A percentile compares a stretch with the other conserved stretches of the same genome.
These are phyloP conservation scores for Cotesia typhae DNA, from an alignment of 1,140 invertebrate species.

Conservation along the genomic window DNA sequence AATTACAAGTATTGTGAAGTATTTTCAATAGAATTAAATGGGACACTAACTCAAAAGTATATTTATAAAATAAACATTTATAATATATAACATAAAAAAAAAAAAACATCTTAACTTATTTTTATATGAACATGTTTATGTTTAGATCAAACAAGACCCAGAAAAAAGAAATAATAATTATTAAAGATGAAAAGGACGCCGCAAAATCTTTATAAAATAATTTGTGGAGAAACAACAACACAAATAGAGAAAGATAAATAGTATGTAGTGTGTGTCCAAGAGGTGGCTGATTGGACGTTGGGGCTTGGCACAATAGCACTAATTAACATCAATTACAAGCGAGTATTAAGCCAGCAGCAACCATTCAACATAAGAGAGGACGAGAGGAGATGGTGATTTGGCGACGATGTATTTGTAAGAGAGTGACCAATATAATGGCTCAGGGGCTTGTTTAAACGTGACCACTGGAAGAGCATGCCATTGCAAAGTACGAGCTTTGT, in stretches of 20 bases:
- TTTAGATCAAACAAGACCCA: too few relatives aligned
- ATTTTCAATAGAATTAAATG: background rate
- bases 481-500: conserved; percentile 13
- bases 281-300: conserved; percentile 31
- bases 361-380: conserved; percentile 25
- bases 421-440: background rate
- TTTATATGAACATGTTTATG: too few relatives aligned
- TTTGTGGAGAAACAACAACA: background rate
- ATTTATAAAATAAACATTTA: too few relatives aligned
- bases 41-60: too few relatives aligned
- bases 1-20: conserved; percentile 7
- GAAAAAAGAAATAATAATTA: too few relatives aligned
- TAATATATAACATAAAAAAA: too few relatives aligned
- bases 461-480: conserved; percentile 1
- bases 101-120: too few relatives aligned
- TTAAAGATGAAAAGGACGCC: background rate
- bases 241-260: conserved; percentile 27
- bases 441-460: conserved; percentile 23
- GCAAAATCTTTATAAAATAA: conserved; percentile 26
- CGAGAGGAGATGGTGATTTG: conserved; percentile 14
- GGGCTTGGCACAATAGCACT: conserved; percentile 45
- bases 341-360: conserved; percentile 33
- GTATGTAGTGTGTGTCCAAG: conserved; percentile 12
- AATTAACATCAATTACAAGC: conserved; percentile 51
- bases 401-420: background rate